Evolutionary conservation across 2,888 invertebrate species (phyloP), one percentile per base, ranked within the genome.

Genomic region (Nudaria mundana): DNA sequence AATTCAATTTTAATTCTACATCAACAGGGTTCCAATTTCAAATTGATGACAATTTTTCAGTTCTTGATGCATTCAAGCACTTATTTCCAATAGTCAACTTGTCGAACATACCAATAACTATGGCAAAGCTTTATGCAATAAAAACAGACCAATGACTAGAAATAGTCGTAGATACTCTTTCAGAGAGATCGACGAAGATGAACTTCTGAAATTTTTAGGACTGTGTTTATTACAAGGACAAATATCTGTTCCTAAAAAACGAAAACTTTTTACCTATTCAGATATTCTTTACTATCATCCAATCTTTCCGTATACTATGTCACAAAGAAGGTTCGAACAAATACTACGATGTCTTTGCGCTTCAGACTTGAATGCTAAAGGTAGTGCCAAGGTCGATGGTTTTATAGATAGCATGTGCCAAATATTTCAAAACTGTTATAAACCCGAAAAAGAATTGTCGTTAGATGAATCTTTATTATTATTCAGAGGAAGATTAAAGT

Each of bases 181-280:
- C 23, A 31, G 30, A 28, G 28, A 24, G 7, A 34, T 32, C 11
- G 40, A 29, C 23, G 34, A 22, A 18, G 40, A 43, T 15, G 40
- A 47, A 33, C 40, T 47, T 35, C 33, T 20, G 26, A 28, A 10
- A 29, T 37, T 47, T 39, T 37, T 47, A 29, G 47, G 43, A 16
- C 33, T 47, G 36, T 43, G 40, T 32, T 37, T 47, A 20, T 31
- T 47, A 37, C 37, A 40, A 18, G 42, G 37, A 26, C 47, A 47
- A 37, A 37, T 18, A 25, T 29, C 31, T 30, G 20, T 30, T 20
- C 34, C 37, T 12, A 37, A 41, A 37, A 40, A 33, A 29, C 28
- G 32, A 23, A 38, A 35, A 29, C 30, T 52, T 8, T 57, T 54
- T 38, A 37, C 56, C n/a, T 41, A 44, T n/a, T 26, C 32, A 26